A percentile compares a stretch with the other conserved stretches of the same genome.
These are phyloP conservation scores for Zenarchopterus dispar DNA, from an alignment of 2,797 vertebrate genomes.

Conservation along the genomic window DNA sequence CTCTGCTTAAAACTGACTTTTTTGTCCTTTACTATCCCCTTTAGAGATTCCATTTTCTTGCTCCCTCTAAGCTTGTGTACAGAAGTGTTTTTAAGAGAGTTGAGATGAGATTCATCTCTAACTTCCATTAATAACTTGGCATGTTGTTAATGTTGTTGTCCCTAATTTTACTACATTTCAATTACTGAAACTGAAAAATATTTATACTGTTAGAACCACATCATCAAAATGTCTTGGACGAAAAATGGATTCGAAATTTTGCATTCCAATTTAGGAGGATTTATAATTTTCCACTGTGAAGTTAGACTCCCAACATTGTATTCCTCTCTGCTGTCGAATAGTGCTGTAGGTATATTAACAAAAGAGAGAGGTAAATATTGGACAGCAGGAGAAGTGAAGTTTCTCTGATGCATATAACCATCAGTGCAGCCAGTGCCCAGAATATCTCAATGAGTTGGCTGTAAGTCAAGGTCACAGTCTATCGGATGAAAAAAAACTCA, in stretches of 20 bases:
- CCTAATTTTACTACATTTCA: conserved; percentile 36
- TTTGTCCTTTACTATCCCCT: conserved; percentile 45
- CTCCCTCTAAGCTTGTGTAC: conserved; percentile 41
- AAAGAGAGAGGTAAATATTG: neutral
- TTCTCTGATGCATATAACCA: neutral
- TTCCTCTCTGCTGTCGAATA: neutral
- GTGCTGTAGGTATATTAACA: no score
- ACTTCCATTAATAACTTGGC: conserved; percentile 31
- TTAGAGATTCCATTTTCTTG: conserved; percentile 23
- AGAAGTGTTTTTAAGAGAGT: conserved; percentile 35
- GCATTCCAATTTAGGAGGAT: neutral
- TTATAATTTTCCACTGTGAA: conserved; percentile 2
- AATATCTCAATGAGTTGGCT: conserved; percentile 10
- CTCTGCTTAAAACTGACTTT: conserved; percentile 60
- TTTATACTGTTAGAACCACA: conserved; percentile 17
- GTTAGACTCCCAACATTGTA: neutral
- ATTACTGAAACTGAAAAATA: conserved; percentile 9
- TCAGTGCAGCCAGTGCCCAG: neutral
- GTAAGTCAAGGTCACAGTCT: conserved; percentile 3
- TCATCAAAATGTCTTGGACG: no score
- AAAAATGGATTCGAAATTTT: no score
- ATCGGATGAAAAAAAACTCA: conserved; percentile 15
- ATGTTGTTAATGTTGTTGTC: conserved; percentile 26
- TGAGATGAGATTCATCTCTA: conserved; percentile 36
- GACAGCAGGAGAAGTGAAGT: neutral